Evolutionary conservation across 2,888 invertebrate species (phyloP).

Genomic region (Crematogaster levior): DNA sequence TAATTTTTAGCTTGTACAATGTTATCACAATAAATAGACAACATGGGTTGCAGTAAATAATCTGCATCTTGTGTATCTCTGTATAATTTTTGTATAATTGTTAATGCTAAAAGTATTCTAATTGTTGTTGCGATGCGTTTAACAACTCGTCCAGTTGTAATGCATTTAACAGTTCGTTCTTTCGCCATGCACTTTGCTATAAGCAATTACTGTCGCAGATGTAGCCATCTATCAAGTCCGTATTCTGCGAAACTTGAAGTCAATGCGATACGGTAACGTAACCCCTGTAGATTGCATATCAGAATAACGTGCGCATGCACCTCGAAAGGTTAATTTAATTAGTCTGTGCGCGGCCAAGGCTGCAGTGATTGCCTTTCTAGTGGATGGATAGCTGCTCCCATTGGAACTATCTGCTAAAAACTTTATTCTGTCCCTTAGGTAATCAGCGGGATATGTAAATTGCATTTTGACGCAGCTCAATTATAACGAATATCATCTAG

Average conservation of each 20-base stretch:
- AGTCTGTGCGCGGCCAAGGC: conserved; percentile 40
- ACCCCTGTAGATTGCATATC: conserved; percentile 50
- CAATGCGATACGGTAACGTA: conserved; percentile 25
- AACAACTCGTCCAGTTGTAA: not conserved
- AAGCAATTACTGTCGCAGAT: conserved; percentile 30
- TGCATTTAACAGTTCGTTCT: too few species aligned
- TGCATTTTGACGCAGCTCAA: conserved; percentile 48
- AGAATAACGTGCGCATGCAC: conserved; percentile 51
- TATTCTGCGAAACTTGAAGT: conserved; percentile 25
- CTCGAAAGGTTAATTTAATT: conserved; percentile 67
- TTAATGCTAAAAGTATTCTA: conserved; percentile 2
- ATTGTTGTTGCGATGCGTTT: not conserved
- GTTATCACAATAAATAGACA: not conserved
- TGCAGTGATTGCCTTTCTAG: conserved; percentile 33
- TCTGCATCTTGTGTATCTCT: too few species aligned
- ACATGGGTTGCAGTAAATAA: not conserved
- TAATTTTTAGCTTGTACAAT: not conserved
- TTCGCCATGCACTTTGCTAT: conserved; percentile 8
- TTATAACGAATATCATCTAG: conserved; percentile 38
- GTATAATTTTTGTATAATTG: not conserved
- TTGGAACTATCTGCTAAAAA: conserved; percentile 48
- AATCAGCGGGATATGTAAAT: conserved; percentile 53
- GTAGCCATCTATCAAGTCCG: conserved; percentile 32
- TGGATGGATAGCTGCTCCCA: conserved; percentile 55
- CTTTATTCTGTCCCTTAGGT: conserved; percentile 49